phyloP scores from a whole-genome alignment of 2,888 invertebrate species.

The Poecilus cupreus region DNA sequence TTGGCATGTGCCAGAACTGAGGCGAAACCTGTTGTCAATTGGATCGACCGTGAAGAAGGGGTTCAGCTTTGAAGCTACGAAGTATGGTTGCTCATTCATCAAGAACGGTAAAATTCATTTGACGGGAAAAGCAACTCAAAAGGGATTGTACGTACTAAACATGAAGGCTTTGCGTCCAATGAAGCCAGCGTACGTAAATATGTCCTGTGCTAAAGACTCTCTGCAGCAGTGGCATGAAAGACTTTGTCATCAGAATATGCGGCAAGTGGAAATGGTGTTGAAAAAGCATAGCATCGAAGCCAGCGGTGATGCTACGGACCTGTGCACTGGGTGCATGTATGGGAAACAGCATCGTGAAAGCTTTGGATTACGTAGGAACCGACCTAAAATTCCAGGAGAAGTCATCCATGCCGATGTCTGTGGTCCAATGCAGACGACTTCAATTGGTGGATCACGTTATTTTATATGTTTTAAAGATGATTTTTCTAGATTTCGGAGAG shows the following conservation, averaged over 20 bases:
- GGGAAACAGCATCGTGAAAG: conserved; percentile 61
- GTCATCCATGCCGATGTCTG: conserved; percentile 58
- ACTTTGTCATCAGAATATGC: conserved; percentile 60
- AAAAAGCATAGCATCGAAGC: conserved; percentile 1
- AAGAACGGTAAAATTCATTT: too few species aligned
- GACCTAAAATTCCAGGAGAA: conserved; percentile 62
- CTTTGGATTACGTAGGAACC: conserved; percentile 51
- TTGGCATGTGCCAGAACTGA: too few species aligned
- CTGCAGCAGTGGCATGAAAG: conserved; percentile 59
- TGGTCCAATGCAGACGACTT: conserved; percentile 57
- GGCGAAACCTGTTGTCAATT: too few species aligned
- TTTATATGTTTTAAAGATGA: conserved; percentile 66
- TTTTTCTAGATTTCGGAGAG: conserved; percentile 63
- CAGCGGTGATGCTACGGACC: conserved; percentile 49
- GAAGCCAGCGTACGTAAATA: too few species aligned
- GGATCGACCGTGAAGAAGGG: too few species aligned
- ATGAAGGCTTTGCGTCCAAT: too few species aligned
- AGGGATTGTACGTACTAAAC: too few species aligned
- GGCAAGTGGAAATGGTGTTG: conserved; percentile 56
- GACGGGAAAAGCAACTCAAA: too few species aligned
- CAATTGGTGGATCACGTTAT: conserved; percentile 63
- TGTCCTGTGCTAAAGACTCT: not conserved
- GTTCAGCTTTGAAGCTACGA: too few species aligned
- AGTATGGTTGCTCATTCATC: too few species aligned
- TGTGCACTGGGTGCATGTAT: conserved; percentile 61